Percentiles rank a stretch among this genome's conserved stretches.
These are phyloP conservation scores for Pristionchus maxplancki DNA, from an alignment of 2,888 invertebrate species.

Conservation along the genomic window DNA sequence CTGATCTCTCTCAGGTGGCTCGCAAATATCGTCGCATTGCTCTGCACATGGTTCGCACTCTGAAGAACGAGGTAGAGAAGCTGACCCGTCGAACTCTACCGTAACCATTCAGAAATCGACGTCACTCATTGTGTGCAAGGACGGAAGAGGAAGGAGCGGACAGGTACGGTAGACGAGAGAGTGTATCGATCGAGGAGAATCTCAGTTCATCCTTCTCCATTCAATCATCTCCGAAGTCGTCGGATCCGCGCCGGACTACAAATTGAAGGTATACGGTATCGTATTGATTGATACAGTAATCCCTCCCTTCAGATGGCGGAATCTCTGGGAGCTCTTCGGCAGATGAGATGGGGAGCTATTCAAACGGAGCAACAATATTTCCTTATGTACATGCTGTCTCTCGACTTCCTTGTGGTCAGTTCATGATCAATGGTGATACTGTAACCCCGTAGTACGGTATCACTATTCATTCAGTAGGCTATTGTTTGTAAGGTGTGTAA, in stretches of 20 bases:
- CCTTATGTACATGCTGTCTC: constrained; percentile 32
- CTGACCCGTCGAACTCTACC: neutral
- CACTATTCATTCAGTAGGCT: no score
- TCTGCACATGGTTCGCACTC: constrained; percentile 36
- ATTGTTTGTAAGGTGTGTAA: no score
- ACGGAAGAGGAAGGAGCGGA: neutral
- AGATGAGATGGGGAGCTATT: constrained; percentile 47
- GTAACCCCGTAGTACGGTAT: neutral
- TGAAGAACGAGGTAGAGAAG: constrained; percentile 34
- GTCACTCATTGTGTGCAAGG: constrained; percentile 41
- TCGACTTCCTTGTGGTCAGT: constrained; percentile 27
- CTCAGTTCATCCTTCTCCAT: constrained; percentile 44
- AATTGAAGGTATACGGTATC: constrained; percentile 29
- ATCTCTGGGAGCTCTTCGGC: constrained; percentile 10
- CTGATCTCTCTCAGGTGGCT: constrained; percentile 26
- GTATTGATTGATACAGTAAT: neutral
- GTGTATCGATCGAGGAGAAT: neutral
- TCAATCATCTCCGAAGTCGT: constrained; percentile 2
- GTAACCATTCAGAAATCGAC: neutral
- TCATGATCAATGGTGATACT: neutral
- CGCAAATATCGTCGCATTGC: constrained; percentile 35
- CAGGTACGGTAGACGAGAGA: constrained; percentile 19
- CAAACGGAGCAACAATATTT: constrained; percentile 42
- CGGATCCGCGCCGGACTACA: neutral
- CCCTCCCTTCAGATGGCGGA: neutral